phyloP scores from a whole-genome alignment of 2,888 invertebrate genomes.

The Melanophora roralis region DNA sequence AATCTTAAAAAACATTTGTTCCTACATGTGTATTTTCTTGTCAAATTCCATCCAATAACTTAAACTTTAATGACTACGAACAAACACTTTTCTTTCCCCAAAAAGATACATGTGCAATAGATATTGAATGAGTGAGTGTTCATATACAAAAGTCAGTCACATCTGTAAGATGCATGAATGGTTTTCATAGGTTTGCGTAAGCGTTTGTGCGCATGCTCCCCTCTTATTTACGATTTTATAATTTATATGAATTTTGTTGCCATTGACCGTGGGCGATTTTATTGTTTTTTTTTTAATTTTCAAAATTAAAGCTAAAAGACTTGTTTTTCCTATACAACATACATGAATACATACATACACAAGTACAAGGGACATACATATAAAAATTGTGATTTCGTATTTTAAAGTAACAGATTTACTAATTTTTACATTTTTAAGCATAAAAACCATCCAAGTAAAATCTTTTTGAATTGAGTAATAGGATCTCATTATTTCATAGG shows the following conservation, averaged over 20 bases:
- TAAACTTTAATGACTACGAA: too few relatives aligned
- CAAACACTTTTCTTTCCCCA: too few relatives aligned
- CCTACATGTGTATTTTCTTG: too few relatives aligned
- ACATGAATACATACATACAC: neutral
- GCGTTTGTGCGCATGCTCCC: conserved; percentile 45
- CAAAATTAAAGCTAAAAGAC: conserved; percentile 7
- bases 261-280: conserved; percentile 65
- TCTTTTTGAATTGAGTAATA: too few relatives aligned
- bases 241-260: conserved; percentile 57
- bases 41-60: too few relatives aligned
- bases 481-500: too few relatives aligned
- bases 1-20: too few relatives aligned
- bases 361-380: neutral
- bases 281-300: conserved; percentile 16
- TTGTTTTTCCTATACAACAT: conserved; percentile 14
- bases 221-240: conserved; percentile 32
- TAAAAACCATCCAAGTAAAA: too few relatives aligned
- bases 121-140: conserved; percentile 22
- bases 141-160: neutral
- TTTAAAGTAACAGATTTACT: too few relatives aligned
- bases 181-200: conserved; percentile 20
- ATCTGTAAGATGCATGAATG: neutral
- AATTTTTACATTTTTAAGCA: too few relatives aligned
- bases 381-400: neutral
- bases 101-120: conserved; percentile 16